A percentile compares a stretch with the other conserved stretches of the same genome.
Conservation (phyloP, 2,113 vertebrate species). For the Athene cunicularia region DNA sequence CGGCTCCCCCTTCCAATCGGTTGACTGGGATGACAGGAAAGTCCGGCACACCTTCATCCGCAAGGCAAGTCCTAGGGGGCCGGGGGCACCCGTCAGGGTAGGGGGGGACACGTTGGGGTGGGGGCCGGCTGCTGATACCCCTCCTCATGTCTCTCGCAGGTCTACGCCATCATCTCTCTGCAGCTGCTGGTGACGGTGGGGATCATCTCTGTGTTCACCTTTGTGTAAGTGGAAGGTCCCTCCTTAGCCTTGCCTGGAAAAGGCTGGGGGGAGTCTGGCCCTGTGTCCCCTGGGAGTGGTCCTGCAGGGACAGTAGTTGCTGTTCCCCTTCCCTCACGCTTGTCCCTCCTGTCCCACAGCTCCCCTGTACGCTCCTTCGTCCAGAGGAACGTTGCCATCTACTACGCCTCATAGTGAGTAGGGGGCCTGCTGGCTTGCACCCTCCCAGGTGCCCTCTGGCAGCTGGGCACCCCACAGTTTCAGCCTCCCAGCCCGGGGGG, state of each 20-base stretch:
- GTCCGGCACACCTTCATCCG: conserved; percentile 91
- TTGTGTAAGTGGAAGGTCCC: conserved; percentile 70
- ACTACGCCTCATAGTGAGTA: conserved; percentile 91
- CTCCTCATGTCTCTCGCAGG: conserved; percentile 71
- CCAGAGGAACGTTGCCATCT: conserved; percentile 76
- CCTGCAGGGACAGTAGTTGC: not conserved
- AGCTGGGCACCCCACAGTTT: not conserved
- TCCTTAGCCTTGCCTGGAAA: not conserved
- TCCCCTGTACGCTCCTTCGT: conserved; percentile 53
- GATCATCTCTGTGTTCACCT: conserved; percentile 87
- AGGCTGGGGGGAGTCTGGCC: not conserved
- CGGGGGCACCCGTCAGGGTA: fast-evolving
- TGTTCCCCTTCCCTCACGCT: not conserved
- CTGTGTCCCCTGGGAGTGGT: fast-evolving
- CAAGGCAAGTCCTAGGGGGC: conserved; percentile 72
- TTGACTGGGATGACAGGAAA: conserved; percentile 80
- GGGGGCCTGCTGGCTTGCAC: fast-evolving
- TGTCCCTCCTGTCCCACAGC: not conserved
- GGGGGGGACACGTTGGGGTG: fast-evolving
- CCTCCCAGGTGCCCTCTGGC: not conserved
- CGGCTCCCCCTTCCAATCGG: conserved; percentile 75
- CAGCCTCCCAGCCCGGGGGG: not conserved
- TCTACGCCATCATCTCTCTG: conserved; percentile 88
- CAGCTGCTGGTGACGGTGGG: conserved; percentile 87
- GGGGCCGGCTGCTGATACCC: not conserved